Percentiles rank a stretch among this genome's conserved stretches.
Evolutionary conservation across 2,888 invertebrate species (phyloP).

Genomic region (Hypena proboscidalis): DNA sequence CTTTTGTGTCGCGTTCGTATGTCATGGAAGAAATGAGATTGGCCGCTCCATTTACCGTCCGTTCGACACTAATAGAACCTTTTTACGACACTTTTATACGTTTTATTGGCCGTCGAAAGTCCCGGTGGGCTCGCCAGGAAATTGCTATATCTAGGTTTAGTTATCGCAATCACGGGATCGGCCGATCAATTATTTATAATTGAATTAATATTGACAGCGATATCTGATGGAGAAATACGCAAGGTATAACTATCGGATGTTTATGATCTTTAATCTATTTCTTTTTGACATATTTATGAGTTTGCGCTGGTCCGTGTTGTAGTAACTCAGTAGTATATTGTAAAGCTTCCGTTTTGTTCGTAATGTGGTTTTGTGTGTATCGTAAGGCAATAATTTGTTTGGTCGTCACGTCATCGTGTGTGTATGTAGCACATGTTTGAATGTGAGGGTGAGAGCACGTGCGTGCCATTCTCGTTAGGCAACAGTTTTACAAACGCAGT

Average conservation of each 20-base stretch:
- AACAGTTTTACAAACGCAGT: conserved; percentile 1
- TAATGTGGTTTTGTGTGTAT: neutral
- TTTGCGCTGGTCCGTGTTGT: no score
- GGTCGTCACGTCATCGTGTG: neutral
- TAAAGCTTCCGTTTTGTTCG: neutral
- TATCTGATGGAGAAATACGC: neutral
- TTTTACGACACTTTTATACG: conserved; percentile 20
- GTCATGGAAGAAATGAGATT: conserved; percentile 24
- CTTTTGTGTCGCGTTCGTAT: neutral
- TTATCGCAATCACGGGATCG: conserved; percentile 4
- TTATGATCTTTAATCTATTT: no score
- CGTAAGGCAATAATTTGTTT: neutral
- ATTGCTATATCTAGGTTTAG: conserved; percentile 12
- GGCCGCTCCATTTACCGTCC: conserved; percentile 21
- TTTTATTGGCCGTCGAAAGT: conserved; percentile 9
- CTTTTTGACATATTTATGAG: neutral
- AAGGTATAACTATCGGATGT: neutral
- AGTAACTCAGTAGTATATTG: neutral
- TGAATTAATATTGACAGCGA: neutral
- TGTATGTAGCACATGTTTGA: no score
- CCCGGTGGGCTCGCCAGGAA: conserved; percentile 9
- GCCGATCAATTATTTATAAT: conserved; percentile 9
- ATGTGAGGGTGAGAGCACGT: neutral
- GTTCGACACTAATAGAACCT: conserved; percentile 18
- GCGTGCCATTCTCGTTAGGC: neutral